Evolutionary conservation across 2,797 vertebrate genomes (phyloP).

Genomic region (Acestrorhynchus altus): DNA sequence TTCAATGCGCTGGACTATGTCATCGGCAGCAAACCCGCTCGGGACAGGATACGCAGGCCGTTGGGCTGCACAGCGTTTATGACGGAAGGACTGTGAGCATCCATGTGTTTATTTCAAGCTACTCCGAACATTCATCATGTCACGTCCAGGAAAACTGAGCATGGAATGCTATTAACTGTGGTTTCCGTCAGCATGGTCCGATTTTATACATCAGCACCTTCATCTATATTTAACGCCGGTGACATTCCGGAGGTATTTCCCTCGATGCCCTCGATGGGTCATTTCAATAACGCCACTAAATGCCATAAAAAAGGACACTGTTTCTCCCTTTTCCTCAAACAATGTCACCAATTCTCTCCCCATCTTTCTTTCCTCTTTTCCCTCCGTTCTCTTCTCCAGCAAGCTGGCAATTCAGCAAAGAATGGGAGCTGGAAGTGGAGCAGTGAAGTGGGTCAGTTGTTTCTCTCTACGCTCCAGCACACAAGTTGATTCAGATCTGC

Average conservation of each 20-base stretch:
- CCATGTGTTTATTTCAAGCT: slow-evolving; percentile 1
- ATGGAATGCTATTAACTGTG: neutral
- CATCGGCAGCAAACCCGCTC: neutral
- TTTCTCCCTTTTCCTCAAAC: slow-evolving; percentile 17
- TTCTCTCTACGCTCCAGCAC: slow-evolving; percentile 58
- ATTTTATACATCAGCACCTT: slow-evolving; percentile 55
- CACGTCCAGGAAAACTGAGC: neutral
- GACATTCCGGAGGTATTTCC: slow-evolving; percentile 46
- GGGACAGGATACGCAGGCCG: too few species aligned
- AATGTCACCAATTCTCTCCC: neutral
- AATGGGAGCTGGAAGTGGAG: slow-evolving; percentile 56
- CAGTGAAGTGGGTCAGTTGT: slow-evolving; percentile 67
- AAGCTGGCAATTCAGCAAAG: slow-evolving; percentile 35
- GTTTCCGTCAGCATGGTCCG: slow-evolving; percentile 33
- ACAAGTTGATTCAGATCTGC: slow-evolving; percentile 66
- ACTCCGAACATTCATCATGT: slow-evolving; percentile 13
- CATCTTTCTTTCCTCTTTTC: neutral
- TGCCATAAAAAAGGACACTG: slow-evolving; percentile 23
- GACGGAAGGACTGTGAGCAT: too few species aligned
- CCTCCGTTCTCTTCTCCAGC: neutral
- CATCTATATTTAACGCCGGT: slow-evolving; percentile 59
- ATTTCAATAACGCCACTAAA: slow-evolving; percentile 43
- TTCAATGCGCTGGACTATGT: neutral
- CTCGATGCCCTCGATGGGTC: slow-evolving; percentile 13
- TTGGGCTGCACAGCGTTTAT: too few species aligned